Evolutionary conservation across 2,888 invertebrate genomes (phyloP).

Genomic region (Drosophila affinis): DNA sequence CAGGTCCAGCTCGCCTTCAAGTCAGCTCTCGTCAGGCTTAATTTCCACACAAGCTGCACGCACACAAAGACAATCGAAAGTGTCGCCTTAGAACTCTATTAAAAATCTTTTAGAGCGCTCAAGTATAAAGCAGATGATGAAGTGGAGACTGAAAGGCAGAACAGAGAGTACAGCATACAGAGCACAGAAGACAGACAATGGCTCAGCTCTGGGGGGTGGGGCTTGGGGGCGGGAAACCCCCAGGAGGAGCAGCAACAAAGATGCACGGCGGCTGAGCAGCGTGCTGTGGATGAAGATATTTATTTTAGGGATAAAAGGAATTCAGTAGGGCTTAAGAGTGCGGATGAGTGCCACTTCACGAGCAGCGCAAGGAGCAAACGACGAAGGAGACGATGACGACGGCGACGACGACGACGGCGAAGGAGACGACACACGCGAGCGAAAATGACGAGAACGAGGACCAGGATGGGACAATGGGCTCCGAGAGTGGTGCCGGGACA

Average conservation of each 20-base stretch:
- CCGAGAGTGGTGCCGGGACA: slow-evolving; percentile 8
- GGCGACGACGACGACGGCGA: slow-evolving; percentile 27
- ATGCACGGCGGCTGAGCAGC: slow-evolving; percentile 5
- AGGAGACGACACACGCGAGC: slow-evolving; percentile 51
- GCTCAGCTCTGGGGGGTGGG: slow-evolving; percentile 7
- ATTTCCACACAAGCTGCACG: slow-evolving; percentile 75
- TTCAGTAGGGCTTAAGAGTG: slow-evolving; percentile 82
- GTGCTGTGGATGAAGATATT: slow-evolving; percentile 80
- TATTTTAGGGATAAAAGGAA: slow-evolving; percentile 83
- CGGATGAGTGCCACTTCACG: slow-evolving; percentile 80
- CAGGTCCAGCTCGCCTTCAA: slow-evolving; percentile 14
- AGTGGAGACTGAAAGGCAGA: slow-evolving; percentile 43
- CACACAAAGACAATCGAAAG: slow-evolving; percentile 81
- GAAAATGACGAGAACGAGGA: slow-evolving; percentile 44
- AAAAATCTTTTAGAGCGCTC: slow-evolving; percentile 78
- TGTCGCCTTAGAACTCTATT: slow-evolving; percentile 82
- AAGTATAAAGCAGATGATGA: slow-evolving; percentile 66
- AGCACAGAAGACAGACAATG: slow-evolving; percentile 34
- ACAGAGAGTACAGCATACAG: background rate
- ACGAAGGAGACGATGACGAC: slow-evolving; percentile 12
- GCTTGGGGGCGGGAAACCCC: background rate
- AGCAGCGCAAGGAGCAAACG: slow-evolving; percentile 66
- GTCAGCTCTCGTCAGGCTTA: slow-evolving; percentile 68
- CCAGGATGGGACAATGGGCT: slow-evolving; percentile 41
- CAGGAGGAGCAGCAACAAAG: slow-evolving; percentile 21